Conservation (phyloP, 2,797 vertebrate species). For the Pteropus rufus region DNA sequence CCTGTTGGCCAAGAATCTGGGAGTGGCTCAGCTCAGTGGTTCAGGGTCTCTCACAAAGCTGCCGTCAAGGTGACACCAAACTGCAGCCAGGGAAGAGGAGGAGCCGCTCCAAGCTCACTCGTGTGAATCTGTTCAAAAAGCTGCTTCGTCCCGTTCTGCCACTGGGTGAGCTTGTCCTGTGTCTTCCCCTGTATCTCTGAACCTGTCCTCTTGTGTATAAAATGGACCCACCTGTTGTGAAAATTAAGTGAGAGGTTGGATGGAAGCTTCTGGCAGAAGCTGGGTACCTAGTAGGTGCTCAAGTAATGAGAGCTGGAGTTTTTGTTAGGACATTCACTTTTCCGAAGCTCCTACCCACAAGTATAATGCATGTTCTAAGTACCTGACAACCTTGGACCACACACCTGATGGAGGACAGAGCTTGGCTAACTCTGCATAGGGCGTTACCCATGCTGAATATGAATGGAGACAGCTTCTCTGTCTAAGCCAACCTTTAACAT, state of each 20-base stretch:
- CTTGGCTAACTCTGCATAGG: fast-evolving
- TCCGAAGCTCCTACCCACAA: neutral
- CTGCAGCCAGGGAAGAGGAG: neutral
- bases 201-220: neutral
- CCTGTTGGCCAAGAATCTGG: neutral
- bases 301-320: neutral
- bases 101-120: neutral
- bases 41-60: neutral
- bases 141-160: neutral
- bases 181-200: neutral
- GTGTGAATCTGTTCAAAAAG: neutral
- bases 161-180: fast-evolving
- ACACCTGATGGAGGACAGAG: neutral
- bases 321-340: neutral
- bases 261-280: neutral
- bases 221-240: neutral
- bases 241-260: neutral
- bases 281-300: neutral
- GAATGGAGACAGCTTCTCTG: neutral
- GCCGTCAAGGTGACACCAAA: neutral
- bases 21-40: neutral
- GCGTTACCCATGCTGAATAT: neutral
- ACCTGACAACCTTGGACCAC: neutral
- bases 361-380: neutral
- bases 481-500: neutral